Evolutionary conservation across 2,113 vertebrate genomes (phyloP).

Genomic region (Pogona vitticeps): DNA sequence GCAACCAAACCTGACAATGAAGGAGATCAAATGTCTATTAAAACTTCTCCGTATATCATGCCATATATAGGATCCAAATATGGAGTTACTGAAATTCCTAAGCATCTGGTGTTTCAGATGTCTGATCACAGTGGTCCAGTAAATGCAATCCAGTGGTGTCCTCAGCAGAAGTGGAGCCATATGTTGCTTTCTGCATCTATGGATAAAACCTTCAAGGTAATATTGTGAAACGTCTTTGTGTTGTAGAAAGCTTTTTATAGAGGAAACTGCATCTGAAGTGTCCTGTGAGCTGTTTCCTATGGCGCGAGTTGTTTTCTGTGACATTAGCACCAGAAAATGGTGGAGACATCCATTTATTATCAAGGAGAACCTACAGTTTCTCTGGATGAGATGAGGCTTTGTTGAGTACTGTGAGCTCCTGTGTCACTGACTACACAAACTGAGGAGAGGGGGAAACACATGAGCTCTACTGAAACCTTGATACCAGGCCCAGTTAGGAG

Average conservation of each 20-base stretch:
- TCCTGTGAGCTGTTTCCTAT: not conserved
- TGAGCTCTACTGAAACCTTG: not conserved
- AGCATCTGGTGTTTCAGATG: slow-evolving; percentile 76
- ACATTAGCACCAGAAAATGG: not conserved
- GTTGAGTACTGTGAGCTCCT: not conserved
- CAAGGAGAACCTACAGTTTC: not conserved
- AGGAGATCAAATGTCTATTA: slow-evolving; percentile 52
- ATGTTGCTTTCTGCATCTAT: slow-evolving; percentile 93
- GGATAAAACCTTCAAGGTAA: slow-evolving; percentile 95
- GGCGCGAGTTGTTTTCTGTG: not conserved
- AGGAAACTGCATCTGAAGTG: not conserved
- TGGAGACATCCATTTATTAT: not conserved
- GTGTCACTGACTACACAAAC: no score
- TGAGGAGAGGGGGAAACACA: no score
- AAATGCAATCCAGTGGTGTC: slow-evolving; percentile 90
- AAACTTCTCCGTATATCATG: slow-evolving; percentile 81
- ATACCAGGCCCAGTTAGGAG: not conserved
- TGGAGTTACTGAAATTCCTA: slow-evolving; percentile 77
- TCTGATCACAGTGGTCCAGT: slow-evolving; percentile 85
- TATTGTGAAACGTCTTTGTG: slow-evolving; percentile 2
- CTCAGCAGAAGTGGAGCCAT: slow-evolving; percentile 83
- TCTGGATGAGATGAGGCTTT: not conserved
- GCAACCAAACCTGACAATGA: not conserved
- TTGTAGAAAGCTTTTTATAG: slow-evolving; percentile 12
- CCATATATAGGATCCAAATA: slow-evolving; percentile 78